Evolutionary conservation across 2,888 invertebrate genomes (phyloP).

Genomic region (Tenthredo scrophulariae): DNA sequence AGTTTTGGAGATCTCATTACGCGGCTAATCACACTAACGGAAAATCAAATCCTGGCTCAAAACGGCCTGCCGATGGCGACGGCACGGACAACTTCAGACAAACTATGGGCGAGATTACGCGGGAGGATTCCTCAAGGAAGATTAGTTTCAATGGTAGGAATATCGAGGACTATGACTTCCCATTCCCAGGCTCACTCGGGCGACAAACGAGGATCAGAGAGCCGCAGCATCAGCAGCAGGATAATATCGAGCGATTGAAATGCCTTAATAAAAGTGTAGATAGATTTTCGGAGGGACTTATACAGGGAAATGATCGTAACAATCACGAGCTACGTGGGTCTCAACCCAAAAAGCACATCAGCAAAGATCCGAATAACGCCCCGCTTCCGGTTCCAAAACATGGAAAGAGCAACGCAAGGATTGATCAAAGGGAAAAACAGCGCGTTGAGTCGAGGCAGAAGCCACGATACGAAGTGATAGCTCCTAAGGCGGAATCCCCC

Average conservation of each 20-base stretch:
- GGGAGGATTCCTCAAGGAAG: slow-evolving; percentile 15
- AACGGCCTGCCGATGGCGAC: background rate
- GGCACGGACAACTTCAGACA: background rate
- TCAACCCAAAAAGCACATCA: slow-evolving; percentile 60
- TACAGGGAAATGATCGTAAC: slow-evolving; percentile 15
- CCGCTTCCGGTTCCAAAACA: background rate
- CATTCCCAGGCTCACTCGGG: slow-evolving; percentile 31
- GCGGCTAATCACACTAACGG: slow-evolving; percentile 15
- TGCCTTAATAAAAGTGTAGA: slow-evolving; percentile 48
- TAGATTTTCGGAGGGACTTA: slow-evolving; percentile 29
- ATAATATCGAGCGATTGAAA: slow-evolving; percentile 33
- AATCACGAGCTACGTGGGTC: slow-evolving; percentile 58
- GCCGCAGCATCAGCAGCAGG: slow-evolving; percentile 11
- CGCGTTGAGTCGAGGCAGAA: slow-evolving; percentile 59
- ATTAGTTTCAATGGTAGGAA: slow-evolving; percentile 3
- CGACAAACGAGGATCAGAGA: slow-evolving; percentile 28
- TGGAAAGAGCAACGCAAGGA: background rate
- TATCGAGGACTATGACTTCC: slow-evolving; percentile 22
- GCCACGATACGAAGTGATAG: slow-evolving; percentile 69
- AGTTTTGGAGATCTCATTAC: slow-evolving; percentile 69
- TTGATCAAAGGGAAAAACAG: slow-evolving; percentile 17
- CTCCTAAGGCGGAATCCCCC: slow-evolving; percentile 62
- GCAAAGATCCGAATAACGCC: slow-evolving; percentile 49
- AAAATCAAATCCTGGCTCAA: slow-evolving; percentile 22
- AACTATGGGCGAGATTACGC: slow-evolving; percentile 21